A percentile compares a stretch with the other conserved stretches of the same genome.
Conservation (phyloP, 2,888 invertebrate genomes). For the Conchocele bisecta region DNA sequence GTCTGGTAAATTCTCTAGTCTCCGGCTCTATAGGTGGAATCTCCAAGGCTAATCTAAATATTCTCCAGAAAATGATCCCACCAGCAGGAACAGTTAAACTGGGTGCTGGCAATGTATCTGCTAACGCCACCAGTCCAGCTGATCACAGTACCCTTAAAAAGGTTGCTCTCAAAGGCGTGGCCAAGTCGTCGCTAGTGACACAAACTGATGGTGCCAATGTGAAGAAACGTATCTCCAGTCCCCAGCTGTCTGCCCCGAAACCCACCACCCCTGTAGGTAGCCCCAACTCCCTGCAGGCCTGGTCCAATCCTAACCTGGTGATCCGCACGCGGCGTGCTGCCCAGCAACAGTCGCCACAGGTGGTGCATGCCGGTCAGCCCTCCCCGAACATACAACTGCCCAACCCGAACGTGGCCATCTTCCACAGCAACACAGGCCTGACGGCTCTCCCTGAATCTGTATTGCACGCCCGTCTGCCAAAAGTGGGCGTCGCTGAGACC, state of each 20-base stretch:
- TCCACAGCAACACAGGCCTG: too few relatives aligned
- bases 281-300: conserved; percentile 71
- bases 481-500: too few relatives aligned
- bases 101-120: background rate
- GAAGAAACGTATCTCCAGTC: too few relatives aligned
- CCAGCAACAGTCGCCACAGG: conserved; percentile 43
- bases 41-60: conserved; percentile 23
- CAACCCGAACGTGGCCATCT: background rate
- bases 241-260: conserved; percentile 1
- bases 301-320: conserved; percentile 82
- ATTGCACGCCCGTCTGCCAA: too few relatives aligned
- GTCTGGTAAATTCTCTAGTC: conserved; percentile 55
- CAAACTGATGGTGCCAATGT: too few relatives aligned
- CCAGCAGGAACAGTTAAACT: too few relatives aligned
- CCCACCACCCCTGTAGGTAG: background rate
- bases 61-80: conserved; percentile 21
- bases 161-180: too few relatives aligned
- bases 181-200: too few relatives aligned
- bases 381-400: conserved; percentile 25
- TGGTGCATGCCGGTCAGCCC: too few relatives aligned
- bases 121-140: background rate
- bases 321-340: conserved; percentile 80
- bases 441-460: too few relatives aligned
- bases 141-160: too few relatives aligned
- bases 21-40: conserved; percentile 55